Percentiles rank a stretch among this genome's conserved stretches.
phyloP scores from a whole-genome alignment of 2,797 vertebrate genomes.

The Pterois miles region DNA sequence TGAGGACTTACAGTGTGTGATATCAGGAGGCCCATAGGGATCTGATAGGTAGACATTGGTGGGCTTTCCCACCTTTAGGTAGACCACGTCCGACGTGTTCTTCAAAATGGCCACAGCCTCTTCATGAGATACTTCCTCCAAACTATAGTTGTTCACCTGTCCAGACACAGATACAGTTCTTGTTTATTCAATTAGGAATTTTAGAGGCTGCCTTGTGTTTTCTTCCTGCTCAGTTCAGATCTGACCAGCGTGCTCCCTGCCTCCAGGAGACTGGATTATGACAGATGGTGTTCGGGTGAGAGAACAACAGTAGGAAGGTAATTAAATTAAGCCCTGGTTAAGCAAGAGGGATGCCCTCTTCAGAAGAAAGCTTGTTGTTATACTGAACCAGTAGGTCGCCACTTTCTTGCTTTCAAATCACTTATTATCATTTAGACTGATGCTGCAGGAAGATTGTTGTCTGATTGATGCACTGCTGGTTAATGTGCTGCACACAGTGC shows the following conservation, averaged over 20 bases:
- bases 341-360: conserved; percentile 50
- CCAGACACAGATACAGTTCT: conserved; percentile 21
- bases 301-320: conserved; percentile 51
- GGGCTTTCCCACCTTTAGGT: conserved; percentile 96
- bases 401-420: background rate
- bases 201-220: conserved; percentile 8
- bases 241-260: conserved; percentile 17
- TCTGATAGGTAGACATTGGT: conserved; percentile 96
- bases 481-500: background rate
- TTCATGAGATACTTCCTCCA: conserved; percentile 97
- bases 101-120: conserved; percentile 97
- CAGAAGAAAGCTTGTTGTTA: conserved; percentile 8
- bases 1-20: conserved; percentile 93
- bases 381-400: background rate
- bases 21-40: conserved; percentile 95
- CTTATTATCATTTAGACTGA: conserved; percentile 5
- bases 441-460: background rate
- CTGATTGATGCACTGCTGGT: background rate
- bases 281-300: conserved; percentile 66
- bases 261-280: conserved; percentile 62
- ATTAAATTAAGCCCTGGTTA: conserved; percentile 70
- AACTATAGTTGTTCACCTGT: conserved; percentile 96
- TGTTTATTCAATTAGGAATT: too few species aligned
- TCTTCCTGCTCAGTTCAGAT: conserved; percentile 21
- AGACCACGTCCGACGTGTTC: conserved; percentile 96